Conservation (phyloP, 2,797 vertebrate species). For the Morelia viridis region DNA sequence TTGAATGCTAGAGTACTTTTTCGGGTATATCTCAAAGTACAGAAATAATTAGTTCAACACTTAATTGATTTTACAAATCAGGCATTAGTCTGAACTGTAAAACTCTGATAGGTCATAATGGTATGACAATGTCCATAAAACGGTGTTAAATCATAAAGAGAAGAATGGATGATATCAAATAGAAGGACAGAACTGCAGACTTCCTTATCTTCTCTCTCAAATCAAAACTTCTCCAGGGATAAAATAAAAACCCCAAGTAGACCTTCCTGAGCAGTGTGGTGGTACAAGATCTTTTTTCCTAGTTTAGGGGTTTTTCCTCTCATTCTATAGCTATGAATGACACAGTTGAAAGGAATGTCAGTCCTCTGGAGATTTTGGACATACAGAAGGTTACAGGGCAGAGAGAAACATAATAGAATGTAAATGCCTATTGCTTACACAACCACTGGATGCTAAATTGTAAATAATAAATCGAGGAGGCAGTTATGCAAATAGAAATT, state of each 20-base stretch:
- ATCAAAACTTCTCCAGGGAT: too few species aligned
- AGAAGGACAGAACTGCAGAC: background rate
- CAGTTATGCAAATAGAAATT: background rate
- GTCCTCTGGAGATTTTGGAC: too few species aligned
- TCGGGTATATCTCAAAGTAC: background rate
- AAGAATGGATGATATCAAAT: background rate
- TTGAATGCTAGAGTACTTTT: background rate
- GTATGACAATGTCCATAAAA: background rate
- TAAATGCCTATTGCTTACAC: background rate
- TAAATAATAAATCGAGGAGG: background rate
- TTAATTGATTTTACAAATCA: background rate
- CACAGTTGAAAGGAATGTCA: too few species aligned
- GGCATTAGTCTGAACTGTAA: too few species aligned
- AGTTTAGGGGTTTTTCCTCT: too few species aligned
- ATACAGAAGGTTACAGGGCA: background rate
- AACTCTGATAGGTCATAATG: too few species aligned
- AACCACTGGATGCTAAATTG: background rate
- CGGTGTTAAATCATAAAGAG: background rate
- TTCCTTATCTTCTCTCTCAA: too few species aligned
- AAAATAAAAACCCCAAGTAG: too few species aligned
- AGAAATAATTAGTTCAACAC: constrained; percentile 23
- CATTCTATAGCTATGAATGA: too few species aligned
- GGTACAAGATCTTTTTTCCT: too few species aligned
- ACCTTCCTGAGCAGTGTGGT: too few species aligned
- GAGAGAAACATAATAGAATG: background rate